These are phyloP conservation scores for Sebastes matsubarae DNA, from an alignment of 2,797 vertebrate genomes.

Conservation along the genomic window DNA sequence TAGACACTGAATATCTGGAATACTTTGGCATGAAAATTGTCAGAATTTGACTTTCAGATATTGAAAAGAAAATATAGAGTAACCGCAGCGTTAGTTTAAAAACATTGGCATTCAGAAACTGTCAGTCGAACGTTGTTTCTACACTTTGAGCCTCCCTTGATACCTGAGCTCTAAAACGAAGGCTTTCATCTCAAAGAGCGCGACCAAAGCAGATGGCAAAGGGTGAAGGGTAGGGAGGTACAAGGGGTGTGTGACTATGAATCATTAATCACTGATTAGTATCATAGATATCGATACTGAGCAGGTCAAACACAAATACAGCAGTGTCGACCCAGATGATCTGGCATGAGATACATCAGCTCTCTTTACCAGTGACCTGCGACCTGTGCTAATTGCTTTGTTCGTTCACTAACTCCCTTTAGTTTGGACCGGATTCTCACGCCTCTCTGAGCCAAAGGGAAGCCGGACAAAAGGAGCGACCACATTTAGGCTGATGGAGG, in stretches of 20 bases:
- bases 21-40: background rate
- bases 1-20: background rate
- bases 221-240: background rate
- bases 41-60: background rate
- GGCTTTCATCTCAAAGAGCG: constrained; percentile 66
- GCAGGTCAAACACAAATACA: constrained; percentile 3
- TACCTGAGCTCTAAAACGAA: constrained; percentile 69
- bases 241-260: constrained; percentile 10
- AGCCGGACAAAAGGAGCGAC: constrained; percentile 45
- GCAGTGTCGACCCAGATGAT: constrained; percentile 1
- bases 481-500: constrained; percentile 43
- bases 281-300: constrained; percentile 3
- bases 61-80: background rate
- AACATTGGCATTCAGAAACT: background rate
- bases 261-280: constrained; percentile 59
- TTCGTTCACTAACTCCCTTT: constrained; percentile 13
- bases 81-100: constrained; percentile 1
- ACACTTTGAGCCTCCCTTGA: constrained; percentile 43
- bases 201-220: constrained; percentile 59
- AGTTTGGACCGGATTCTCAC: constrained; percentile 54
- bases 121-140: background rate
- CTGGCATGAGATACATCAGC: background rate
- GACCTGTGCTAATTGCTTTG: constrained; percentile 44
- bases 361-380: constrained; percentile 19
- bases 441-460: constrained; percentile 31